Base-by-base conservation (phyloP, 2,797 vertebrate genomes). In the Neostethus bicornis region DNA sequence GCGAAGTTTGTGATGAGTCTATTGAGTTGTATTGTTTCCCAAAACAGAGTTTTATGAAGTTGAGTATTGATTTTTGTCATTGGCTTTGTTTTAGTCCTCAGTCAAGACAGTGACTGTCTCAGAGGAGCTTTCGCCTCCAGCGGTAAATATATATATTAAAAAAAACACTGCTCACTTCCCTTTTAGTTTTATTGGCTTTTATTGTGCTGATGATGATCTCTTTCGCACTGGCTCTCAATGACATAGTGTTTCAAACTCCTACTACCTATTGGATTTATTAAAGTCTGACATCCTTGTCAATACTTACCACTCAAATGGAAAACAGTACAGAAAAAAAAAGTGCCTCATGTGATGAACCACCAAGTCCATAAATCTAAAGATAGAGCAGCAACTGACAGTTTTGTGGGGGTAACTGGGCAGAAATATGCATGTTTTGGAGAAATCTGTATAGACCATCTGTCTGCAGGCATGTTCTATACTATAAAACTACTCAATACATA, bases 281-380 rank as follows among this genome's bases (percentile, higher is more conserved):
- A 51, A 45, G 44, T 48, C 61, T 67, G 66, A 81, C 79, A 80
- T 68, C 57, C 49, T 61, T 79, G 84, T 90, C 87, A 76, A 83
- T 87, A 78, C 46, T 51, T 52, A 29, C 63, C 52, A 52, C 42
- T 25, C 60, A 59, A 73, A 83, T 61, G 50, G 44, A 35, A 46
- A 37, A 55, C 41, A 70, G n/a, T 8, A 16, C 3, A 13, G 25
- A 8, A 16, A n/a, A 16, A 35, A 35, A 16, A 5, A 46, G 47
- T 21, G 19, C 28, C 57, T 49, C 35, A 25, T 32, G 49, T 69
- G 79, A 76, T n/a, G 46, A 65, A 70, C 64, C 70, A 85, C 77
- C 74, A 61, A 50, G 59, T 61, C 65, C 69, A 77, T 90, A 68
- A 79, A 90, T 86, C 81, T 77, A 80, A 81, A 84, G 73, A 73